Evolutionary conservation across 1,140 invertebrate genomes (phyloP).

Genomic region (Neuroterus valhalla): DNA sequence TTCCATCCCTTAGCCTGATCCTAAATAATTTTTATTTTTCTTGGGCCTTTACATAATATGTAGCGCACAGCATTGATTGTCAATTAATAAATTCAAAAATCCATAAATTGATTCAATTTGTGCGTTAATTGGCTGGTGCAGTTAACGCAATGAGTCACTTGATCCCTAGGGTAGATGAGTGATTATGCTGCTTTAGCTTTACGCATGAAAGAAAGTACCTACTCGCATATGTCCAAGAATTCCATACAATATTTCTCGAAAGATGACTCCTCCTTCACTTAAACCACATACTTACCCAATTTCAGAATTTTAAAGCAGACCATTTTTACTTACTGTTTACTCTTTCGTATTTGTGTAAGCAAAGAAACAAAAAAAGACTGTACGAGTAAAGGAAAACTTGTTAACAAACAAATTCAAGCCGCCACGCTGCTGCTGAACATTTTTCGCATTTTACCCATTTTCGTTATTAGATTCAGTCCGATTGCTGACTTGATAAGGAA

Average conservation of each 20-base stretch:
- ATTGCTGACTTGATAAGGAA: too few species aligned
- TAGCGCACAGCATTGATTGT: not conserved
- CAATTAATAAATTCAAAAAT: conserved; percentile 15
- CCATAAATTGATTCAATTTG: conserved; percentile 29
- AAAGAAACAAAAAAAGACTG: too few species aligned
- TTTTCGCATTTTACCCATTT: too few species aligned
- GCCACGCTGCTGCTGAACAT: too few species aligned
- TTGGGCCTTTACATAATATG: too few species aligned
- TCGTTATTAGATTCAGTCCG: too few species aligned
- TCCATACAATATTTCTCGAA: not conserved
- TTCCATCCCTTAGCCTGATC: too few species aligned
- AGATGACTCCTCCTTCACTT: not conserved
- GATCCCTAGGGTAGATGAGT: conserved; percentile 12
- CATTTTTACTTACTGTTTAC: not conserved
- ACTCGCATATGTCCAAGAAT: conserved; percentile 16
- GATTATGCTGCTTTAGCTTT: conserved; percentile 27
- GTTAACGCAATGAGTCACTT: conserved; percentile 27
- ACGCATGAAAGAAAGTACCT: conserved; percentile 26
- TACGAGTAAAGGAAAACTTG: too few species aligned
- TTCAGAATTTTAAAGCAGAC: not conserved
- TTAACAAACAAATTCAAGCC: too few species aligned
- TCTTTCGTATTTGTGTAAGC: too few species aligned
- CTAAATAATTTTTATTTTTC: not conserved
- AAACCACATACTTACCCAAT: too few species aligned
- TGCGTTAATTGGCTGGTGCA: conserved; percentile 27